phyloP scores from a whole-genome alignment of 2,113 vertebrate species.

The Eulemur macaco region DNA sequence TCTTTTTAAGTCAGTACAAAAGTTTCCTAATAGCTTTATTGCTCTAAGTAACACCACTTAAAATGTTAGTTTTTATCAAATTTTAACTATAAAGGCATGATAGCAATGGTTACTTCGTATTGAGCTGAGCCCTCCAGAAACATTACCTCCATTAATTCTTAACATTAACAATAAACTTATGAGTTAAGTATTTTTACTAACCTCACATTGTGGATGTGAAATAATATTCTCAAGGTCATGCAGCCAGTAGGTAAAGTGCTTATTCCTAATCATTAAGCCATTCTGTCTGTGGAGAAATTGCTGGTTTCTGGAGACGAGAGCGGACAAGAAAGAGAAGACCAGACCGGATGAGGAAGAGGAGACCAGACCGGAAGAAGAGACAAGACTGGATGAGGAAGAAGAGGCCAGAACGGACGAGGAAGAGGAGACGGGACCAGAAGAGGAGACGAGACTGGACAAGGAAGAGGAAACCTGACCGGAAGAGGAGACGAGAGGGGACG shows the following conservation, averaged over 20 bases:
- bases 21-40: background rate
- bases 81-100: background rate
- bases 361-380: no score
- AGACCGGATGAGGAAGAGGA: no score
- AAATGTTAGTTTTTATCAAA: background rate
- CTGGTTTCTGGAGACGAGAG: background rate
- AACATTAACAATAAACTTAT: background rate
- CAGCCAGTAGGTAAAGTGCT: background rate
- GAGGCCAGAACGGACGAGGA: no score
- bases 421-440: no score
- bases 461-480: no score
- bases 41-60: background rate
- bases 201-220: background rate
- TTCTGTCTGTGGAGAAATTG: background rate
- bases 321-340: no score
- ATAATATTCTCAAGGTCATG: background rate
- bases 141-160: background rate
- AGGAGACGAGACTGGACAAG: no score
- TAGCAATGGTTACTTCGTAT: background rate
- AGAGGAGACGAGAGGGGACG: no score
- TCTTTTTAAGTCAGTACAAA: background rate
- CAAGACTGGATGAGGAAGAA: no score
- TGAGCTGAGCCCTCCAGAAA: background rate
- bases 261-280: background rate
- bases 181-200: conserved; percentile 13